Conservation (phyloP, 1,140 invertebrate species). For the Drosophila baimaii region DNA sequence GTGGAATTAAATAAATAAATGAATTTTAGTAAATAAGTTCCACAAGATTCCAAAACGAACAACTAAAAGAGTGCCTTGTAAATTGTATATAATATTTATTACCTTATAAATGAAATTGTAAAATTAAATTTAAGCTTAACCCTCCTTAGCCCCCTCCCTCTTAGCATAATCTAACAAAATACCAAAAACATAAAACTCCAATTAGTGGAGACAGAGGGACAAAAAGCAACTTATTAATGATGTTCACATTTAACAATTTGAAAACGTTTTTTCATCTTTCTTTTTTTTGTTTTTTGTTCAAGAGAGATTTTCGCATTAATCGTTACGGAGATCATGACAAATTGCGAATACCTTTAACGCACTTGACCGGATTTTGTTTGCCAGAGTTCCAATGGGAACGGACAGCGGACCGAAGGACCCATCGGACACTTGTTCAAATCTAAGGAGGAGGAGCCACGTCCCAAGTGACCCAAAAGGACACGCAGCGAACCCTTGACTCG, state of each 20-base stretch:
- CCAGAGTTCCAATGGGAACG: conserved; percentile 8
- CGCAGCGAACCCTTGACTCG: conserved; percentile 74
- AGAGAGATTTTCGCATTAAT: conserved; percentile 31
- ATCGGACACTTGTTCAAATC: conserved; percentile 58
- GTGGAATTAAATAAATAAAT: neutral
- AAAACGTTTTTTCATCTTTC: neutral
- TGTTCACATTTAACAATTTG: conserved; percentile 22
- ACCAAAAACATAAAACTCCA: conserved; percentile 24
- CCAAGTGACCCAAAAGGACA: conserved; percentile 69
- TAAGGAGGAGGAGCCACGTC: conserved; percentile 40
- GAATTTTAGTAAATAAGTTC: neutral
- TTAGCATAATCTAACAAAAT: conserved; percentile 8
- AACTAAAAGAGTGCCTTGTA: neutral
- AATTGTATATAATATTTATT: neutral
- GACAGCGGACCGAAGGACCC: conserved; percentile 3
- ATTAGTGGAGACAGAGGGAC: conserved; percentile 14
- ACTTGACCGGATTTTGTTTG: conserved; percentile 15
- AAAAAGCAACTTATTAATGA: conserved; percentile 31
- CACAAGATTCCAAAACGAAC: neutral
- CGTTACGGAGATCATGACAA: conserved; percentile 39
- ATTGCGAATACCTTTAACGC: conserved; percentile 40
- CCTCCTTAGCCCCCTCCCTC: neutral
- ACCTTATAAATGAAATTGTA: neutral
- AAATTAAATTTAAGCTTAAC: neutral
- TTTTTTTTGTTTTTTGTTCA: neutral